phyloP scores from a whole-genome alignment of 2,888 invertebrate species.

The Cephonodes hylas region DNA sequence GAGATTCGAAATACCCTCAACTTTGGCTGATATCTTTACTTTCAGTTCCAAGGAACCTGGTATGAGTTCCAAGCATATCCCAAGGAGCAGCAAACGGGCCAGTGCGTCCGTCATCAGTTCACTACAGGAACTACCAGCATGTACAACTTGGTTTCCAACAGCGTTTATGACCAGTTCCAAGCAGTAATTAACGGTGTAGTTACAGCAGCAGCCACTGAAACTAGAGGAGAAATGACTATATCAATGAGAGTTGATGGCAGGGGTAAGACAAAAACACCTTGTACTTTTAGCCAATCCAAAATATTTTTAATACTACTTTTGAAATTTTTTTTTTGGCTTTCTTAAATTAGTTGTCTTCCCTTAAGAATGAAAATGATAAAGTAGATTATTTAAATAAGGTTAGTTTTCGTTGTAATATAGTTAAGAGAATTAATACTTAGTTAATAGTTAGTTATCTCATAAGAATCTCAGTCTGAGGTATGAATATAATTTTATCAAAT shows the following conservation, averaged over 20 bases:
- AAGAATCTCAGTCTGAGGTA: no score
- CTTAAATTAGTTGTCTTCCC: no score
- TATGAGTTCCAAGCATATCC: constrained; percentile 54
- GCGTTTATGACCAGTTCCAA: constrained; percentile 38
- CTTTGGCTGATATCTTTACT: constrained; percentile 10
- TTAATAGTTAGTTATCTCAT: no score
- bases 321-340: no score
- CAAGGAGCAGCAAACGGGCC: constrained; percentile 45
- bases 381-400: no score
- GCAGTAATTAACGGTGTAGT: constrained; percentile 32
- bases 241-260: constrained; percentile 23
- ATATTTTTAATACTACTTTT: no score
- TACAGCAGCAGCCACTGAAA: constrained; percentile 34
- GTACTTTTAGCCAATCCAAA: no score
- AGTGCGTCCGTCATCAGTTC: constrained; percentile 54
- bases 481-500: not conserved
- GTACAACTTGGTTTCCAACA: constrained; percentile 40
- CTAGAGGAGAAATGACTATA: constrained; percentile 47
- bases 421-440: no score
- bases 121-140: constrained; percentile 24
- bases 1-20: not conserved
- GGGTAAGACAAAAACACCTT: constrained; percentile 30
- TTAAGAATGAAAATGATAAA: no score
- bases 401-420: no score
- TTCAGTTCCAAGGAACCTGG: constrained; percentile 53